A percentile compares a stretch with the other conserved stretches of the same genome.
phyloP scores from a whole-genome alignment of 2,113 vertebrate genomes.

The Macroglossus sobrinus region DNA sequence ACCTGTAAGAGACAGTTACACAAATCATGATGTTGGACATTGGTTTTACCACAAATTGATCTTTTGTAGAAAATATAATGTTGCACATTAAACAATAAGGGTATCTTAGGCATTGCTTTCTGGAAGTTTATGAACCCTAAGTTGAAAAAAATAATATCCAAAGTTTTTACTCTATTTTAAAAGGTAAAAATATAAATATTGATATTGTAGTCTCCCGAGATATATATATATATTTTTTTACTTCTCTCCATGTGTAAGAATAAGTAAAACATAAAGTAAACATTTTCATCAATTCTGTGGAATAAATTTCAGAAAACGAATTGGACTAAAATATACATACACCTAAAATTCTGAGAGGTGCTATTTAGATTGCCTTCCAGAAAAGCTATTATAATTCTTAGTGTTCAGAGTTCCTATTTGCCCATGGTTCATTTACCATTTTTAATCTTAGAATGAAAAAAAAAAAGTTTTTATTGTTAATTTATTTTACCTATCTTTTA shows the following conservation, averaged over 20 bases:
- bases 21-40: background rate
- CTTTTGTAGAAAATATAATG: background rate
- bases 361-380: background rate
- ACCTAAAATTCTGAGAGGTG: background rate
- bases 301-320: background rate
- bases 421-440: background rate
- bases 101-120: background rate
- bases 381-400: background rate
- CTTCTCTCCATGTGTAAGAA: background rate
- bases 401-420: background rate
- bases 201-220: background rate
- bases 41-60: constrained; percentile 13
- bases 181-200: background rate
- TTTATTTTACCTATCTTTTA: background rate
- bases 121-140: background rate
- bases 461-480: background rate
- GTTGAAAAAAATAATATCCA: background rate
- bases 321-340: background rate
- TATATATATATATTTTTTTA: background rate
- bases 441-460: background rate
- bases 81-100: background rate
- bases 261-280: background rate
- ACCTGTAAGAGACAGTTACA: background rate
- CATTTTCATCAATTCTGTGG: background rate
- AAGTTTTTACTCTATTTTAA: background rate